A percentile compares a stretch with the other conserved stretches of the same genome.
phyloP scores from a whole-genome alignment of 1,140 invertebrate genomes.

The Galleria mellonella region DNA sequence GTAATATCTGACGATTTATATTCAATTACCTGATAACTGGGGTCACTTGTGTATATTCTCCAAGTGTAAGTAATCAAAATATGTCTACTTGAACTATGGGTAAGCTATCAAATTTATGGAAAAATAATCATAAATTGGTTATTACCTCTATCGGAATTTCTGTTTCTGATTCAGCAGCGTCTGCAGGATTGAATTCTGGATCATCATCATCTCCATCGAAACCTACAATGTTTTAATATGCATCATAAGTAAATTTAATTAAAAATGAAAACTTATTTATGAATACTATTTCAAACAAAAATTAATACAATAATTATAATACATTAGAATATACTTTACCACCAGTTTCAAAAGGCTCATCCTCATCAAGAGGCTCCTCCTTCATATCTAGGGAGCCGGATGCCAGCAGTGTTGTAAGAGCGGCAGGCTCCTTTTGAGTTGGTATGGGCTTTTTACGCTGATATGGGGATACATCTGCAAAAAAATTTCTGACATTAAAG shows the following conservation, averaged over 20 bases:
- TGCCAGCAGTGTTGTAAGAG: conserved; percentile 46
- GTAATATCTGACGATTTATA: too few species aligned
- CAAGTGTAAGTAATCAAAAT: too few species aligned
- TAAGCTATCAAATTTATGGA: background rate
- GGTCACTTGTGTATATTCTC: too few species aligned
- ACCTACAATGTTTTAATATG: too few species aligned
- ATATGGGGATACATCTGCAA: conserved; percentile 55
- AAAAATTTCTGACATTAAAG: background rate
- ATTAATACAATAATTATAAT: too few species aligned
- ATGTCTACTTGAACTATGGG: too few species aligned
- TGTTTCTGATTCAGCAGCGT: conserved; percentile 31
- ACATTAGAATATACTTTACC: conserved; percentile 11
- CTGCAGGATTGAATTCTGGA: conserved; percentile 43
- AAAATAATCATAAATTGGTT: background rate
- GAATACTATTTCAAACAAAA: too few species aligned
- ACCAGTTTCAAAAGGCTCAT: conserved; percentile 25
- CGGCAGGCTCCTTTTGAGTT: conserved; percentile 32
- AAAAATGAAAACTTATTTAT: too few species aligned
- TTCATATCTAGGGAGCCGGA: conserved; percentile 41
- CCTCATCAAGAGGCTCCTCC: conserved; percentile 33
- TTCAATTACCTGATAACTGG: too few species aligned
- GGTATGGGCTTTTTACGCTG: conserved; percentile 51
- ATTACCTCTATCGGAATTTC: conserved; percentile 25
- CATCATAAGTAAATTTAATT: too few species aligned
- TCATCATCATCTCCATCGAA: conserved; percentile 27